Evolutionary conservation across 1,140 invertebrate species (phyloP), one percentile per base, ranked within the genome.

Genomic region (Diorhabda elongata): DNA sequence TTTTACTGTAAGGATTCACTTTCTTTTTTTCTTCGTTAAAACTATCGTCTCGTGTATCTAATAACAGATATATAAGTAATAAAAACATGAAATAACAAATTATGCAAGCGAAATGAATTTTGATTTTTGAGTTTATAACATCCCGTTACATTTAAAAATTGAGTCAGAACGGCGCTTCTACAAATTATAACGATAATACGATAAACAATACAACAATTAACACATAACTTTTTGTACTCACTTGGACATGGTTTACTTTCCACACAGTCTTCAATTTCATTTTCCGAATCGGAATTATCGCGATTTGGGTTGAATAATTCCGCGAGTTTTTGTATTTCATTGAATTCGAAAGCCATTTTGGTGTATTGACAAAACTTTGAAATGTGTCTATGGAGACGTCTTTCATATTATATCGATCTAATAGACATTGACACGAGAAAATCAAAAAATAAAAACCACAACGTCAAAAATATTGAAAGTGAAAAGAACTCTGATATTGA

Each of bases 1-100:
- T 42, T 74, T 76, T 76, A 3, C 58, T 44, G 58, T 76, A 76
- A 3, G 75, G 75, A 69, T 69, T 76, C 44, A 57, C 41, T 61
- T 75, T 74, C 7, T 64, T 70, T 64, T 69, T 52, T 11, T 58
- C 62, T 3, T 42, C n/a, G n/a, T 52, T 4, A 59, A n/a, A 9
- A n/a, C 11, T 7, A 45, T 69, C 47, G 42, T 58, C 57, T 57
- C 42, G 6, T 59, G 8, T 42, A 59, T 3, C 9, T 47, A 59
- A 59, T 59, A 3, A 59, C 2, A 59, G n/a, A 3, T 8, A 52
- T 3, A 52, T 4, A 52, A 52, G 6, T 52, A 52, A 3, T 8
- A 4, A 8, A 52, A 52, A 2, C n/a, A 3, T 2, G 3, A 8
- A 8, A 6, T 1, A 6, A 6, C 45, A 52, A 9, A 52, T 9